These are phyloP conservation scores for Trachythela sp. DNA, from an alignment of 64 coral and sea anemone genomes.

Conservation along the genomic window DNA sequence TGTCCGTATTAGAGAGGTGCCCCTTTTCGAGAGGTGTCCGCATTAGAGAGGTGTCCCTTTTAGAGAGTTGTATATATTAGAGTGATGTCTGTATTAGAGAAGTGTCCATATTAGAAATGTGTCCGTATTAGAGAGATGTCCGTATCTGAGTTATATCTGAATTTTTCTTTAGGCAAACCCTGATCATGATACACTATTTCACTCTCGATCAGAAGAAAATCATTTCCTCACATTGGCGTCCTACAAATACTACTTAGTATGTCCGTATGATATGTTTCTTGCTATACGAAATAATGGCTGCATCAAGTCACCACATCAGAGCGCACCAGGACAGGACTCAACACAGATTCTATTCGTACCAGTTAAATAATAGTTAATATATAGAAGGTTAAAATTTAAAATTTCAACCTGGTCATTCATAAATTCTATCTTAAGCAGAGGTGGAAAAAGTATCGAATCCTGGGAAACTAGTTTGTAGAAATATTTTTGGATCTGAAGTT, in stretches of 20 bases:
- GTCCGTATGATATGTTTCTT: constrained; percentile 20
- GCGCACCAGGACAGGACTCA: not conserved
- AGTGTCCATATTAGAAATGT: not conserved
- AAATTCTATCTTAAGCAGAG: too few relatives aligned
- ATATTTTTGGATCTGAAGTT: too few relatives aligned
- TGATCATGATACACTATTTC: not conserved
- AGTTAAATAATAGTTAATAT: not conserved
- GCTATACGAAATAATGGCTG: not conserved
- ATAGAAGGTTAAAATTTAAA: not conserved
- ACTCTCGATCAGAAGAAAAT: not conserved
- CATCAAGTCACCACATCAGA: not conserved
- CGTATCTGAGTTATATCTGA: not conserved
- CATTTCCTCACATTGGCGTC: not conserved
- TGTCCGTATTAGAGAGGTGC: too few relatives aligned
- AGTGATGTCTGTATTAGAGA: not conserved
- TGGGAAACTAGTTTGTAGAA: too few relatives aligned
- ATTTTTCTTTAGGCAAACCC: not conserved
- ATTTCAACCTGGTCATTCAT: too few relatives aligned
- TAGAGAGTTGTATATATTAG: too few relatives aligned
- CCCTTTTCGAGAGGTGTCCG: too few relatives aligned
- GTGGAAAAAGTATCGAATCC: too few relatives aligned
- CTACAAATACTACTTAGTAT: not conserved
- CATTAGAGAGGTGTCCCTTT: too few relatives aligned
- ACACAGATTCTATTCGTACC: not conserved
- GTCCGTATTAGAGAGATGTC: not conserved